Conservation (phyloP, 1,140 invertebrate genomes). For the Bemisia tabaci region DNA sequence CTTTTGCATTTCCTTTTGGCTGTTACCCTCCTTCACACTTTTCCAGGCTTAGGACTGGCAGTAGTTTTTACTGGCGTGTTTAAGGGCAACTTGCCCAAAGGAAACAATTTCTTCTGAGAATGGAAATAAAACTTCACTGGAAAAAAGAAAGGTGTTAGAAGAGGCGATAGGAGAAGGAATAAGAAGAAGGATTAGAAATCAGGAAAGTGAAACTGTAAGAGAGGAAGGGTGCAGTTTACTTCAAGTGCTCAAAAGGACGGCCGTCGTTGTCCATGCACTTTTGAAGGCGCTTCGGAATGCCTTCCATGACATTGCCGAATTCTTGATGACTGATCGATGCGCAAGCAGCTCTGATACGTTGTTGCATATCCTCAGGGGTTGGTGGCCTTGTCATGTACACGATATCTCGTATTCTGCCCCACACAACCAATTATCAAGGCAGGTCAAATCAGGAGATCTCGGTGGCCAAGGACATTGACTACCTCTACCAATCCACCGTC, state of each 20-base stretch:
- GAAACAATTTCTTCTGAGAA: not conserved
- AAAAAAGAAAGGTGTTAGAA: not conserved
- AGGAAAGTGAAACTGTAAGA: not conserved
- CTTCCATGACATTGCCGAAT: not conserved
- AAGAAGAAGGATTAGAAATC: no score
- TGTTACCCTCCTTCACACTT: not conserved
- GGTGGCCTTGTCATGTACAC: not conserved
- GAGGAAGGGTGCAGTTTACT: not conserved
- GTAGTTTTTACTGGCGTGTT: not conserved
- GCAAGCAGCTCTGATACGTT: not conserved
- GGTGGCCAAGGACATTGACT: not conserved
- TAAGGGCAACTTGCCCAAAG: not conserved
- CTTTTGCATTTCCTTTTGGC: no score
- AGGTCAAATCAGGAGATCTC: not conserved
- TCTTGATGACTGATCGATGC: not conserved
- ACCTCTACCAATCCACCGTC: not conserved
- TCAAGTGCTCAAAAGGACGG: not conserved
- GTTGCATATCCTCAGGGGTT: not conserved
- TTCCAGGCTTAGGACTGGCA: not conserved
- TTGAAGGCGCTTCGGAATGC: not conserved
- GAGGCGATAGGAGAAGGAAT: no score
- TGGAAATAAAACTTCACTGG: not conserved
- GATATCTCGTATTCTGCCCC: not conserved
- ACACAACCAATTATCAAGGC: not conserved
- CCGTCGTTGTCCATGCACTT: not conserved